phyloP scores from a whole-genome alignment of 2,888 invertebrate genomes.

The Cremastinae sp. region DNA sequence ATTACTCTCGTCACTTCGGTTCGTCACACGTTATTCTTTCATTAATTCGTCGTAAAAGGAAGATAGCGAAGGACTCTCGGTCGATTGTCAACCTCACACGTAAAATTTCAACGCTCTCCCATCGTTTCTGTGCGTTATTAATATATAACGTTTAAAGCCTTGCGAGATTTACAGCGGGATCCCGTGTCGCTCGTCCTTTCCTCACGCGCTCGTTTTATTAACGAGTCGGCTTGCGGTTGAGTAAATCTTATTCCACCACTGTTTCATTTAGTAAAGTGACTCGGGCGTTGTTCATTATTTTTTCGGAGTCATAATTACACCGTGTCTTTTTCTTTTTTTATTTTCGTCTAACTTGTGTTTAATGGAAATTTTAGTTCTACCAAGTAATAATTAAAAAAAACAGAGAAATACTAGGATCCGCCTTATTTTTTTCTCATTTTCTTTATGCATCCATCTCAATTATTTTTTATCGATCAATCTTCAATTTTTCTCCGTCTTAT shows the following conservation, averaged over 20 bases:
- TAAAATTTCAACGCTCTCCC: background rate
- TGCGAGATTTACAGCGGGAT: conserved; percentile 54
- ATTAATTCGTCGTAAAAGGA: conserved; percentile 42
- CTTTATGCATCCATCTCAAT: background rate
- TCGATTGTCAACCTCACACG: conserved; percentile 31
- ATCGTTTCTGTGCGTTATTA: conserved; percentile 42
- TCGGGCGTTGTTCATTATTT: too few relatives aligned
- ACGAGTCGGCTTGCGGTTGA: conserved; percentile 43
- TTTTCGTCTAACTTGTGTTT: too few relatives aligned
- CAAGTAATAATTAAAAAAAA: too few relatives aligned
- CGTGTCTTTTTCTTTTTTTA: too few relatives aligned
- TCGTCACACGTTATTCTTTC: conserved; percentile 12
- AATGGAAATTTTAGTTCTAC: too few relatives aligned
- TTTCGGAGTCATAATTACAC: too few relatives aligned
- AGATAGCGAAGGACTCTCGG: conserved; percentile 37
- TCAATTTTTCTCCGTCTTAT: background rate
- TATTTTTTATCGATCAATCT: background rate
- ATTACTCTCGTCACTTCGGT: too few relatives aligned
- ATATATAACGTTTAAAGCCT: conserved; percentile 59
- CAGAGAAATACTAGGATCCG: too few relatives aligned
- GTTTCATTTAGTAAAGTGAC: too few relatives aligned
- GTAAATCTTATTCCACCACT: background rate
- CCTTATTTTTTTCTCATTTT: background rate
- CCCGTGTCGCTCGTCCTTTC: conserved; percentile 20
- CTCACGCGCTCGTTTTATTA: conserved; percentile 41